Percentiles rank a stretch among this genome's conserved stretches.
Conservation (phyloP, 2,888 invertebrate genomes). For the Agapostemon virescens region DNA sequence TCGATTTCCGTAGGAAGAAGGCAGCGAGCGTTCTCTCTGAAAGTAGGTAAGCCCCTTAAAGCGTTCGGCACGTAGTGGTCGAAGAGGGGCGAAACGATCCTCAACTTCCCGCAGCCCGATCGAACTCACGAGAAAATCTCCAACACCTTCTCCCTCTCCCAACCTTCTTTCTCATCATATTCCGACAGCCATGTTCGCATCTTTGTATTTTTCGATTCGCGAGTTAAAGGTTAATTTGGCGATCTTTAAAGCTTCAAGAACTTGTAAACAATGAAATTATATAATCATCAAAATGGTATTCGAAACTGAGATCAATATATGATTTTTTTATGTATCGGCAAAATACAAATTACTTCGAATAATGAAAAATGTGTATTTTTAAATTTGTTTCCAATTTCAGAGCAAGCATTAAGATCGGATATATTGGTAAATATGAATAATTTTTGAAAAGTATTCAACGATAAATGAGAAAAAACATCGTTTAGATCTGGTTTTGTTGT, state of each 20-base stretch:
- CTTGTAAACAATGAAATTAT: no score
- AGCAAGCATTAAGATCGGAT: neutral
- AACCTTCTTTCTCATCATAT: constrained; percentile 33
- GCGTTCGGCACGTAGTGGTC: constrained; percentile 59
- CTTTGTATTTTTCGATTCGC: constrained; percentile 19
- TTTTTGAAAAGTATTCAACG: neutral
- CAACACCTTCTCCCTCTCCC: constrained; percentile 7
- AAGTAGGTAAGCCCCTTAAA: constrained; percentile 61
- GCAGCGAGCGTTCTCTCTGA: constrained; percentile 45
- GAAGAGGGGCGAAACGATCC: constrained; percentile 56
- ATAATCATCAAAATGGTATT: neutral
- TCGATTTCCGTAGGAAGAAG: constrained; percentile 59
- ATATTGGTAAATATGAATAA: neutral
- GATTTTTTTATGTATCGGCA: no score
- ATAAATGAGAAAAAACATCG: neutral
- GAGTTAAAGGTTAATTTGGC: neutral
- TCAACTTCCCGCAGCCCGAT: constrained; percentile 54
- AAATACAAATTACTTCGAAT: neutral
- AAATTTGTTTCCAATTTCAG: neutral
- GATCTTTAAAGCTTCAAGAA: neutral
- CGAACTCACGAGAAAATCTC: constrained; percentile 36
- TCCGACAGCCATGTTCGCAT: constrained; percentile 29
- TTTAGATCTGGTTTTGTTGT: neutral
- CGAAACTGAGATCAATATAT: neutral
- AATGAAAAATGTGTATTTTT: neutral